phyloP scores from a whole-genome alignment of 2,888 invertebrate species.

The Balanococcus diminutus region DNA sequence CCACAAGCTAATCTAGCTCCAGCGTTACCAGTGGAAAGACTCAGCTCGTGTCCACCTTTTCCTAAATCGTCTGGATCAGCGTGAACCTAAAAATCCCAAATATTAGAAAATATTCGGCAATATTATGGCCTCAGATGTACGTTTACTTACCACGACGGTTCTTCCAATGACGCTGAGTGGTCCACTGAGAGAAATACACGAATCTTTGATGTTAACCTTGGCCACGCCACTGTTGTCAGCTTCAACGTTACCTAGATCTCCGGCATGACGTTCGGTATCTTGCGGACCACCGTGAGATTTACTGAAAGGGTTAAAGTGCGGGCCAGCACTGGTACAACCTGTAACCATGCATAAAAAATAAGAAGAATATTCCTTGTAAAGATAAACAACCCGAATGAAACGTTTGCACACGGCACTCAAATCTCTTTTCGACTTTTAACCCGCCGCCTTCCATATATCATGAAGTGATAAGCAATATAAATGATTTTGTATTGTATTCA shows the following conservation, averaged over 20 bases:
- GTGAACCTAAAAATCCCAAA: constrained; percentile 67
- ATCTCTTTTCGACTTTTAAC: background rate
- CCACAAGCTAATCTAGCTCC: constrained; percentile 89
- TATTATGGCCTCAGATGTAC: background rate
- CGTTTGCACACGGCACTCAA: background rate
- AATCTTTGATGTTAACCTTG: constrained; percentile 71
- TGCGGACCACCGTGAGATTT: constrained; percentile 83
- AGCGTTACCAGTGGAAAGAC: constrained; percentile 93
- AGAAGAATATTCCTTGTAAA: background rate
- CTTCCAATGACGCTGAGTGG: constrained; percentile 76
- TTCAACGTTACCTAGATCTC: constrained; percentile 87
- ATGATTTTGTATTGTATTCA: constrained; percentile 25
- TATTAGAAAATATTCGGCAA: background rate
- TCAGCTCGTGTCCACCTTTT: constrained; percentile 88
- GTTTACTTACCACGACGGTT: constrained; percentile 59
- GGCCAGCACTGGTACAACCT: constrained; percentile 90
- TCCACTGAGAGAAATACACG: constrained; percentile 71
- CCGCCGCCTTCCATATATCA: background rate
- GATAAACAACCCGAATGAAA: background rate
- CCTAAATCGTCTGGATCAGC: constrained; percentile 93
- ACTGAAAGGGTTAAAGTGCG: constrained; percentile 87
- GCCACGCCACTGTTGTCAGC: constrained; percentile 70
- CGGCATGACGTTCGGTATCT: constrained; percentile 78
- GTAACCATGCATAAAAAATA: background rate
- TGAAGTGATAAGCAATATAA: background rate